phyloP scores from a whole-genome alignment of 2,888 invertebrate species.

The Protophormia terraenovae region DNA sequence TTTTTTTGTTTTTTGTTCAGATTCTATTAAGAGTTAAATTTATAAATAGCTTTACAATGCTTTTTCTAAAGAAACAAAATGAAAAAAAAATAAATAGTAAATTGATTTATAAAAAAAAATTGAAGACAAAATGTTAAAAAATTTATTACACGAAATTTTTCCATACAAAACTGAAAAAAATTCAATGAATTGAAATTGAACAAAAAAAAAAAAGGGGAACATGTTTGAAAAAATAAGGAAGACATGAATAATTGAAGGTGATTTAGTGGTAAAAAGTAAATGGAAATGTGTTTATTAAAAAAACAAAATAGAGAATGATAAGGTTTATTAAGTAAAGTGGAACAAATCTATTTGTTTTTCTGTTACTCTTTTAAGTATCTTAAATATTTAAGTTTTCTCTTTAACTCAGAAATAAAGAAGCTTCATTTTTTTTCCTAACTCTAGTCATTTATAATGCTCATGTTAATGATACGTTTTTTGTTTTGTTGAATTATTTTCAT shows the following conservation, averaged over 20 bases:
- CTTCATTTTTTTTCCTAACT: no score
- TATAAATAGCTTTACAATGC: conserved; percentile 58
- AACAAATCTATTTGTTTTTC: background rate
- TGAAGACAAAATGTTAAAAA: conserved; percentile 21
- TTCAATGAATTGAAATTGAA: conserved; percentile 35
- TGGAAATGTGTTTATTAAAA: background rate
- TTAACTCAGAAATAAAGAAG: no score
- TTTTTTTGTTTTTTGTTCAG: conserved; percentile 20
- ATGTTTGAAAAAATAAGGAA: background rate
- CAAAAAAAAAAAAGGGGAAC: background rate
- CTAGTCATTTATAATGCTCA: no score
- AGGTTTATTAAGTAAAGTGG: background rate
- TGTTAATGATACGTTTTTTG: background rate
- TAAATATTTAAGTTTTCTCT: no score
- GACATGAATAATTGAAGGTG: conserved; percentile 26
- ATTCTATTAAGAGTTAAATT: conserved; percentile 58
- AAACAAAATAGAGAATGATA: background rate
- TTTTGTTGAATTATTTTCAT: background rate
- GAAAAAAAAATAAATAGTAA: conserved; percentile 18
- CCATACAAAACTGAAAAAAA: background rate
- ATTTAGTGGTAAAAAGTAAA: conserved; percentile 31
- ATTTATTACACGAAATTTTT: conserved; percentile 17
- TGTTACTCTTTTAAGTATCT: no score
- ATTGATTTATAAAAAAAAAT: conserved; percentile 41
- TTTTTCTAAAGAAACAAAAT: background rate